Base-by-base conservation (phyloP, 2,888 invertebrate genomes). In the Mantis religiosa region DNA sequence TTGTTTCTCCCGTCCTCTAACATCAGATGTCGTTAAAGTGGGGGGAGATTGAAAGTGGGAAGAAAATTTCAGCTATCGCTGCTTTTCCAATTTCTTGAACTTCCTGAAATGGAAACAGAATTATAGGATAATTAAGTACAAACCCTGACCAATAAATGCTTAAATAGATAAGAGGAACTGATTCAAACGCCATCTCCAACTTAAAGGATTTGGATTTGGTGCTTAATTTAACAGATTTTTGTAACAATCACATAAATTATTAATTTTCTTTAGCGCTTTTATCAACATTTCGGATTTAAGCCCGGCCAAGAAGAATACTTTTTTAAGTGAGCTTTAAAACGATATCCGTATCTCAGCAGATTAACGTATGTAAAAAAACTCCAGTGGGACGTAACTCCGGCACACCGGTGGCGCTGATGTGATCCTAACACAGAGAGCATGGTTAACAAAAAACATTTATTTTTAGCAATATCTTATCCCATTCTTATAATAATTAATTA, bases 11-110 rank as follows among this genome's bases (percentile, higher is more conserved):
- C 54, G 6, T 71, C 25, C 54, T 71, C 54, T 27, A 87, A 87
- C 82, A 87, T 87, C 87, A 82, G 87, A 87, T 87, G 82, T 82
- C 87, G 87, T 87, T 87, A 87, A 82, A 82, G 30, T 20, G 81
- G 82, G 20, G 7, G 3, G 71, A 82, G 9, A 12, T 71, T 15
- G 54, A 20, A 30, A 71, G 54, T 71, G 54, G 25, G 54, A 71
- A 71, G 6, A 71, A 71, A 20, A 4, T 71, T 8, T 71, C 20
- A 15, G 25, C 20, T 71, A 71, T 71, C 81, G 30, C 54, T 81
- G 28, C 86, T 86, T 86, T 86, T 81, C 28, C 86, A 86, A 81
- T 86, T 81, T 81, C 71, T 54, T 14, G 81, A 20, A 41, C 28
- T 87, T 30, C 41, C 81, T 82, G 87, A 28, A 34, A 27, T 34